These are phyloP conservation scores for Orthonychiurus folsomi DNA, from an alignment of 2,888 invertebrate genomes.

Conservation along the genomic window DNA sequence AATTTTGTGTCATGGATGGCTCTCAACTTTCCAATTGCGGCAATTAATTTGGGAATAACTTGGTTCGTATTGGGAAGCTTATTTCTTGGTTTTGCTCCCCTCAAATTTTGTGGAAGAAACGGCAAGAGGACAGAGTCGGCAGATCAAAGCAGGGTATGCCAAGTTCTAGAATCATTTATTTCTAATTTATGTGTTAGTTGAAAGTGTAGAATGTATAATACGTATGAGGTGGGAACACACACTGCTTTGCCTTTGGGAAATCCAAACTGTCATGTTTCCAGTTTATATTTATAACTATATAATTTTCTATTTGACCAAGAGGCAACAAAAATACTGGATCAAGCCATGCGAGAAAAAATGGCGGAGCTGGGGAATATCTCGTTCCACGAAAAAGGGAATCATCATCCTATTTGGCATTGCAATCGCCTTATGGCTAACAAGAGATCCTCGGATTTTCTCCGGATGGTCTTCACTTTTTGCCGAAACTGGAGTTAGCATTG, in stretches of 20 bases:
- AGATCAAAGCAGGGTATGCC: no score
- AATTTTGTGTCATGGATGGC: conserved; percentile 36
- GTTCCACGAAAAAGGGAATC: conserved; percentile 64
- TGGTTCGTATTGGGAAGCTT: conserved; percentile 62
- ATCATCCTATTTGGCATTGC: conserved; percentile 65
- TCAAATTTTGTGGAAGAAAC: no score
- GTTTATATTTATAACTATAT: no score
- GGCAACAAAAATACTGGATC: conserved; percentile 5
- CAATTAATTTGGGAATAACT: conserved; percentile 57
- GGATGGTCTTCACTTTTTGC: conserved; percentile 68
- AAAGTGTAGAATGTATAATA: no score
- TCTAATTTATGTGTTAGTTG: no score
- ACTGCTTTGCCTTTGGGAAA: no score
- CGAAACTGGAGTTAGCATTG: conserved; percentile 45
- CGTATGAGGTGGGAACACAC: no score
- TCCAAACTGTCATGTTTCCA: no score
- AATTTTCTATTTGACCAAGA: neutral
- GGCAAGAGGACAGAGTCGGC: no score
- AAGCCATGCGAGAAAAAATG: conserved; percentile 65
- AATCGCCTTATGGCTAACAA: conserved; percentile 77
- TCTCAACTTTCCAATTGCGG: conserved; percentile 28
- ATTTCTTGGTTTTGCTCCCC: conserved; percentile 69
- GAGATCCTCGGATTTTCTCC: conserved; percentile 73
- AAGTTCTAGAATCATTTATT: no score
- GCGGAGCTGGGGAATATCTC: conserved; percentile 66